Evolutionary conservation across 2,797 vertebrate genomes (phyloP), one percentile per base, ranked within the genome.

Genomic region (Eremophila alpestris): DNA sequence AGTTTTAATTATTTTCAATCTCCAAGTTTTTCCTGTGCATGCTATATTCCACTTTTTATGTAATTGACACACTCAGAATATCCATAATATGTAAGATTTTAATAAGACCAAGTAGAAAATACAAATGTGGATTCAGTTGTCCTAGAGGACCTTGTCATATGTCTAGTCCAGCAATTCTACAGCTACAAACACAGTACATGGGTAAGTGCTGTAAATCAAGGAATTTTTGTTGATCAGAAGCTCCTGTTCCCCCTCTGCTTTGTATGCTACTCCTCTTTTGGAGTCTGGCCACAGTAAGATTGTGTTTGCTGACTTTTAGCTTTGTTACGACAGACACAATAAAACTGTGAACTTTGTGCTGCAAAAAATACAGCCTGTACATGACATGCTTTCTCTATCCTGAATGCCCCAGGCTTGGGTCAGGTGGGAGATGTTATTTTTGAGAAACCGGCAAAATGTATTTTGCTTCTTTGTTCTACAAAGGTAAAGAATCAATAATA

Each of bases 401-500:
- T 78, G 32, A 59, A 46, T 20, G 56, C 56, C 24, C 4, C 38
- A 64, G 55, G 67, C 76, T 49, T 74, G 34, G 62, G 24, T 75
- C 84, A 76, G 51, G 48, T 16, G 20, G 74, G 69, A 93, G 91
- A 91, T 62, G 78, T 67, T 92, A 48, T 70, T 93, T 89, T 84
- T 76, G 63, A 78, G 56, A 87, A 88, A 88, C 38, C 68, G 38
- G 45, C 30, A 94, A 91, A 94, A 68, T 4, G 4, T 63, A 26
- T 77, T 93, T 90, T 82, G 22, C 64, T 71, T 94, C 36, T 76
- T 94, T 89, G 79, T 74, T 93, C 45, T 79, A 93, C 73, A 75
- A 71, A 91, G 46, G n/a, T 87, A 78, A 93, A 83, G 54, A 94
- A 91, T 80, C 92, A 89, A 83, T 92, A 95, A 52, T 46, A 77